phyloP scores from a whole-genome alignment of 2,113 vertebrate species.

The Dipodomys ordii region DNA sequence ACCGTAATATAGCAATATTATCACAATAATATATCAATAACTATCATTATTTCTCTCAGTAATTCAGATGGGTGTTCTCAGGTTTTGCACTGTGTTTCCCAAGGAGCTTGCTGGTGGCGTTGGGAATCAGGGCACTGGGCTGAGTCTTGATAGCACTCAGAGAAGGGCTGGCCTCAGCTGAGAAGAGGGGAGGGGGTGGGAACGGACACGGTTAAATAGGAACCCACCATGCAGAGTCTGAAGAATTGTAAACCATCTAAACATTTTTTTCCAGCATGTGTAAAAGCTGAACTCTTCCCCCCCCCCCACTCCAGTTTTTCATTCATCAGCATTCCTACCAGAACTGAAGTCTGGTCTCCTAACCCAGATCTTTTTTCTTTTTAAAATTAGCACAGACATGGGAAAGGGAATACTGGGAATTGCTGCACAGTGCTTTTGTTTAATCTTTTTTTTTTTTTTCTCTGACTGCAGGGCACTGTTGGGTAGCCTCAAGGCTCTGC shows the following conservation, averaged over 20 bases:
- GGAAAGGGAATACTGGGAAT: neutral
- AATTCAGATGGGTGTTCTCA: neutral
- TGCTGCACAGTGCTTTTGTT: neutral
- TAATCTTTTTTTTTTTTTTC: neutral
- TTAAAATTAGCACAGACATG: neutral
- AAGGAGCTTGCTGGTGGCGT: too few species aligned
- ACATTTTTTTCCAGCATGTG: too few species aligned
- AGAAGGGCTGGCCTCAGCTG: too few species aligned
- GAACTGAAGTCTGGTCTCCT: neutral
- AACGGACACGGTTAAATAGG: neutral
- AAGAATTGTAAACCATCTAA: neutral
- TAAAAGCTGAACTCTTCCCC: too few species aligned
- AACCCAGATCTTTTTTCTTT: neutral
- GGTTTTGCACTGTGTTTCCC: neutral
- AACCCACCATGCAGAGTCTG: neutral
- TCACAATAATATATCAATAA: neutral
- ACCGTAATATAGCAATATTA: too few species aligned
- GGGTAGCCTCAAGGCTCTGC: neutral
- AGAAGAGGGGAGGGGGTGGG: too few species aligned
- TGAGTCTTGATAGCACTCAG: too few species aligned
- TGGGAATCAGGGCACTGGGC: too few species aligned
- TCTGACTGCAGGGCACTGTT: neutral
- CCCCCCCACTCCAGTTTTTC: neutral
- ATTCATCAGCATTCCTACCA: neutral
- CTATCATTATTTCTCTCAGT: neutral